These are phyloP conservation scores for Oxyura jamaicensis DNA, from an alignment of 2,113 vertebrate species.

Conservation along the genomic window DNA sequence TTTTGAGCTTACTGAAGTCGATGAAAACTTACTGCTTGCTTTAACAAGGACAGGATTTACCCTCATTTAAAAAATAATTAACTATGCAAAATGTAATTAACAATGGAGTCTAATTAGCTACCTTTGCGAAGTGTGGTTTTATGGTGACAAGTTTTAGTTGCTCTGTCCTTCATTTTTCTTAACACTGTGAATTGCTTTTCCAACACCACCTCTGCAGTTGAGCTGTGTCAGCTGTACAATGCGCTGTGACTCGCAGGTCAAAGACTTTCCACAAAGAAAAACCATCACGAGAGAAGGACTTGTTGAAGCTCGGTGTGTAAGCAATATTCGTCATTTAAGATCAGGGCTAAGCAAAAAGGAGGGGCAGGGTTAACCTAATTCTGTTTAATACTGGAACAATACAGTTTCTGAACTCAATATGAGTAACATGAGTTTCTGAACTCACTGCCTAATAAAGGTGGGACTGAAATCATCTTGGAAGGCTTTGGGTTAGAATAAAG, in stretches of 20 bases:
- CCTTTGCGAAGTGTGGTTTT: background rate
- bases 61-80: conserved; percentile 28
- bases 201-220: background rate
- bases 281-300: background rate
- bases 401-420: background rate
- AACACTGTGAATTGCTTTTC: background rate
- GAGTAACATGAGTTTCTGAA: no score
- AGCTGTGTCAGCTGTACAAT: background rate
- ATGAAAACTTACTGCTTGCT: background rate
- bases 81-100: conserved; percentile 55
- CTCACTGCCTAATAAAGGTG: background rate
- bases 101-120: conserved; percentile 13
- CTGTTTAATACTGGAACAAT: background rate
- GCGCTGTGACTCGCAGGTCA: conserved; percentile 7
- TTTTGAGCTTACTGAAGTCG: background rate
- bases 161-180: background rate
- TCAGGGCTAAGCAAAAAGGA: background rate
- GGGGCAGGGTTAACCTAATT: background rate
- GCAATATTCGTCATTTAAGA: background rate
- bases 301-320: background rate
- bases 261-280: background rate
- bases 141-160: background rate
- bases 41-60: background rate
- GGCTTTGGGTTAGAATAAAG: background rate
- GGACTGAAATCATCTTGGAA: background rate